Evolutionary conservation across 2,888 invertebrate genomes (phyloP), one percentile per base, ranked within the genome.

Genomic region (Thera obeliscata): DNA sequence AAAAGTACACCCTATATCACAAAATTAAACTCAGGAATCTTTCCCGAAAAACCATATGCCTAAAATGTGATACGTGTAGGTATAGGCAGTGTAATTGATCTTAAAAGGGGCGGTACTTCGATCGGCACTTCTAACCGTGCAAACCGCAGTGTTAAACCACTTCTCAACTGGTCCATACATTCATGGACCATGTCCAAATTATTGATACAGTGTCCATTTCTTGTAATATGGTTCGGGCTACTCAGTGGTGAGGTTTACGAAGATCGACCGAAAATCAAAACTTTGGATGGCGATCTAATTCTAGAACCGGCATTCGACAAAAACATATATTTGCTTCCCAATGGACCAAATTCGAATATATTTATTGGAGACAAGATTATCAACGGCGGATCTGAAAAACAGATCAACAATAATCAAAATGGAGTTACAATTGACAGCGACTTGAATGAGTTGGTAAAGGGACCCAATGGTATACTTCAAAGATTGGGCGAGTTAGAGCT

Each of bases 221-320:
- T 87, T 56, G 66, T 82, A 38, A 71, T 83, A 60, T 85, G 76
- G 76, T 75, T 83, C 69, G 75, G 81, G 58, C 75, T 77, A 66
- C 72, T 87, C 4, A 77, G 87, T 38, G 83, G 91, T 82, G 87
- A 90, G 96, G 96, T 84, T 95, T 97, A 73, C 88, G 95, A 80
- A 90, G 97, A 80, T 81, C 95, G 93, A 64, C 89, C 93, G 1
- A 90, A 87, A 79, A 82, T 95, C 95, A 76, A 94, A 94, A 82
- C 90, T 43, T 74, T 77, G 2, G 95, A 98, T 92, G 98, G 98
- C 55, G 95, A 98, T 87, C 94, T 99, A 38, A 94, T 96, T 73
- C 94, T 99, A 66, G 95, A 96, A 80, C 95, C 97, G 36, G 98
- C 97, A 0, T 91, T 94, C 62, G 95, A 96, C 79, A 96, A 96